Evolutionary conservation across 53 echinoderm and acorn worm species (phyloP).

Genomic region (Luidia sarsii): DNA sequence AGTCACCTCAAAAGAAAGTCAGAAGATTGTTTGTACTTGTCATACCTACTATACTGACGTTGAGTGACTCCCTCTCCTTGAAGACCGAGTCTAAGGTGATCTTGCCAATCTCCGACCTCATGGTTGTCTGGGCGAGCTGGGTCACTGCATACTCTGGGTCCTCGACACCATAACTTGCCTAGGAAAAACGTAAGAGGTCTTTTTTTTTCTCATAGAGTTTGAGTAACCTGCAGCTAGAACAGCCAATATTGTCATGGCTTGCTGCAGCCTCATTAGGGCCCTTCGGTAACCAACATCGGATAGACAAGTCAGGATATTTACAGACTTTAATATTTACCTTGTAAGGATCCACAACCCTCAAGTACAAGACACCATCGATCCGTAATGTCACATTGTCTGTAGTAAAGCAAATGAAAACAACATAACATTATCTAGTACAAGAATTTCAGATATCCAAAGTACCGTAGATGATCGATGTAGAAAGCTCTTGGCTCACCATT

Average conservation of each 20-base stretch:
- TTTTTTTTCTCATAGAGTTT: no score
- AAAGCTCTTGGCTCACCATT: constrained; percentile 94
- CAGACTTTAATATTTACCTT: no score
- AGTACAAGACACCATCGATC: constrained; percentile 95
- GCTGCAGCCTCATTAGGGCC: no score
- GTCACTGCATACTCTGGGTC: constrained; percentile 99
- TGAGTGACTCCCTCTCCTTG: constrained; percentile 96
- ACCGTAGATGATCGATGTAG: no score
- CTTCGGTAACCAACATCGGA: not conserved
- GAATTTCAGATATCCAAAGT: no score
- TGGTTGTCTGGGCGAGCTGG: constrained; percentile 96
- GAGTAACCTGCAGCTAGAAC: no score
- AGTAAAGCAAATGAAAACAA: not conserved
- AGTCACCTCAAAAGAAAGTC: no score
- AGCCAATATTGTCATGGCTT: no score
- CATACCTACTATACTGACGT: constrained; percentile 87
- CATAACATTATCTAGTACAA: not conserved
- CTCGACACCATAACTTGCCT: constrained; percentile 99
- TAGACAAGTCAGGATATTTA: not conserved
- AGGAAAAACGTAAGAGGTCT: no score
- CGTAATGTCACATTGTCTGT: constrained; percentile 92
- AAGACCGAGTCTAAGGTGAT: constrained; percentile 92
- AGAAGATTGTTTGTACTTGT: not conserved
- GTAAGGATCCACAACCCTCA: constrained; percentile 89
- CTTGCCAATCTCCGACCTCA: constrained; percentile 99